phyloP scores from a whole-genome alignment of 2,113 vertebrate genomes.

The Protobothrops mucrosquamatus region DNA sequence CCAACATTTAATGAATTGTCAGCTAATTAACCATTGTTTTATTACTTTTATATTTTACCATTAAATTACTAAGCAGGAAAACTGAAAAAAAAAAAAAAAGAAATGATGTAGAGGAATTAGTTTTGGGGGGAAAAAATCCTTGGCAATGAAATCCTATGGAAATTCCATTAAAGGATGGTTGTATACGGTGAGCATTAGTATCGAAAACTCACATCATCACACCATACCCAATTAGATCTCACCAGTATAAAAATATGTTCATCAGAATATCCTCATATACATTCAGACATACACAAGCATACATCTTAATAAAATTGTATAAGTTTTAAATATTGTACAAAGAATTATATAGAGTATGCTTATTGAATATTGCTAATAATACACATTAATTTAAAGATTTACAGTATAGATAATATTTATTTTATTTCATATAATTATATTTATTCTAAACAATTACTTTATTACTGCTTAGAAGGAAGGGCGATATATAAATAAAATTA shows the following conservation, averaged over 20 bases:
- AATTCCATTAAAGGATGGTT: background rate
- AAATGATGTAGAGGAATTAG: background rate
- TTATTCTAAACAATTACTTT: background rate
- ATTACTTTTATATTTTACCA: background rate
- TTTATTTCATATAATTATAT: background rate
- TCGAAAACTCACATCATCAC: background rate
- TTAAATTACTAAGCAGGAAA: background rate
- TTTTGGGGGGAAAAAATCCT: background rate
- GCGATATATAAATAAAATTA: background rate
- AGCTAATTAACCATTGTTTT: background rate
- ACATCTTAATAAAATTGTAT: background rate
- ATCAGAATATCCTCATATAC: background rate
- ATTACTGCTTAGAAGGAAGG: background rate
- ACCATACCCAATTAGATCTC: background rate
- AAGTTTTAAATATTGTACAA: background rate
- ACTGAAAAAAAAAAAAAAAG: background rate
- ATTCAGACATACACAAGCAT: background rate
- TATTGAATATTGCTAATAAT: background rate
- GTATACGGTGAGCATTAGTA: background rate
- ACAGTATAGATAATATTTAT: background rate
- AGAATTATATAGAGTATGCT: background rate
- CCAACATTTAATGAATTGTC: background rate
- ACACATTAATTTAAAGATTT: background rate
- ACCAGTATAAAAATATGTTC: background rate
- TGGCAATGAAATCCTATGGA: background rate